Percentiles rank a stretch among this genome's conserved stretches.
phyloP scores from a whole-genome alignment of 1,140 invertebrate species.

The Mya arenaria region DNA sequence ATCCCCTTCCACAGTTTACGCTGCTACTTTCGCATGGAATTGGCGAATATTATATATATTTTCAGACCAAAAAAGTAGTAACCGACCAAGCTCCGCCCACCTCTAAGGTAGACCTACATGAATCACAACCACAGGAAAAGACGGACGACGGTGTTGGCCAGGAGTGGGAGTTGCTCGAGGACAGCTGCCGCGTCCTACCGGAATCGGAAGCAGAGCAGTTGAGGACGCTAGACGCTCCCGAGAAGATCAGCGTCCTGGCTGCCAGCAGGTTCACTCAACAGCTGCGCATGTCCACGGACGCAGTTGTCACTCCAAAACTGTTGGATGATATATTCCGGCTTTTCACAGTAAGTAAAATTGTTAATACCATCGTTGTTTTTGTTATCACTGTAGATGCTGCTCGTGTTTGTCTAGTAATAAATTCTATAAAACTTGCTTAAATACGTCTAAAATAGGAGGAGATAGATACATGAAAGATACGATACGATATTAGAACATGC shows the following conservation, averaged over 20 bases:
- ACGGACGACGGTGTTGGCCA: not conserved
- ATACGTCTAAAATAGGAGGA: not conserved
- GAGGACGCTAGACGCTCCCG: conserved; percentile 53
- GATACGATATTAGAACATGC: not conserved
- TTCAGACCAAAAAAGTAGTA: not conserved
- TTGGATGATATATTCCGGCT: conserved; percentile 59
- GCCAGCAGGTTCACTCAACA: conserved; percentile 62
- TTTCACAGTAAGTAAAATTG: conserved; percentile 58
- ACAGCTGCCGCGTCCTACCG: conserved; percentile 57
- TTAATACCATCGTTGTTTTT: too few species aligned
- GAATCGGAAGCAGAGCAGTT: conserved; percentile 53
- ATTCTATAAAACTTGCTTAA: not conserved
- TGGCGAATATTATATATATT: not conserved
- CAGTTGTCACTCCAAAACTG: conserved; percentile 48
- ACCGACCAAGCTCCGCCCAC: not conserved
- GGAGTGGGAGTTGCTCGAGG: conserved; percentile 32
- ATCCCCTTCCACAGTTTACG: not conserved
- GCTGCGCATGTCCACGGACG: conserved; percentile 65
- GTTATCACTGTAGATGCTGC: too few species aligned
- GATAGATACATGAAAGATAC: not conserved
- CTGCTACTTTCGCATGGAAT: not conserved
- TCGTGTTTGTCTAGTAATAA: too few species aligned
- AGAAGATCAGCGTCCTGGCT: conserved; percentile 60
- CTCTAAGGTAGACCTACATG: not conserved
- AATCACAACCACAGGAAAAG: not conserved